Conservation (phyloP, 2,888 invertebrate genomes). For the Incurvaria masculella region DNA sequence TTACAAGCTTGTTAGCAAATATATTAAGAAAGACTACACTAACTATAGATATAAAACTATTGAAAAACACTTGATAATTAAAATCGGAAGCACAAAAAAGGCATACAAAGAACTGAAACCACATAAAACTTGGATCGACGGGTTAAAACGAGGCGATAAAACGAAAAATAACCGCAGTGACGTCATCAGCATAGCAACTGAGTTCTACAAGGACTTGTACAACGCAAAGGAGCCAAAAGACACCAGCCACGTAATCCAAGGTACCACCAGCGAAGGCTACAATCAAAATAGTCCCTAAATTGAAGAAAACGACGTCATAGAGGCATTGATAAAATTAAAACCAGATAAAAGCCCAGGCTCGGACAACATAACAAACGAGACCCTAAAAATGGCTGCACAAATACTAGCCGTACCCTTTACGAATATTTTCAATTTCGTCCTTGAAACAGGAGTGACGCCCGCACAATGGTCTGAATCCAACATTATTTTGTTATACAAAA, state of each 20-base stretch:
- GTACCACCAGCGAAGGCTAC: background rate
- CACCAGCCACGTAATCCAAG: slow-evolving; percentile 1
- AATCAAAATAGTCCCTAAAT: background rate
- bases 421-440: background rate
- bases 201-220: slow-evolving; percentile 10
- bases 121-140: slow-evolving; percentile 10
- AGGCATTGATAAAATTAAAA: slow-evolving; percentile 6
- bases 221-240: slow-evolving; percentile 5
- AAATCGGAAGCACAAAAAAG: slow-evolving; percentile 9
- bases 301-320: slow-evolving; percentile 1
- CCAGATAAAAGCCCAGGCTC: slow-evolving; percentile 7
- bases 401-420: background rate
- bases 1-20: slow-evolving; percentile 11
- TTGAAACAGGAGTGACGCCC: slow-evolving; percentile 4
- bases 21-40: slow-evolving; percentile 10
- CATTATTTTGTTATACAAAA: background rate
- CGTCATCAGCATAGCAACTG: slow-evolving; percentile 8
- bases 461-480: slow-evolving; percentile 6
- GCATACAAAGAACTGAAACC: slow-evolving; percentile 9
- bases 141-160: slow-evolving; percentile 3
- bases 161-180: slow-evolving; percentile 5
- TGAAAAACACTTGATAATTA: slow-evolving; percentile 5
- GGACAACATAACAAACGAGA: slow-evolving; percentile 6
- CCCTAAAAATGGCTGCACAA: background rate
- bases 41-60: slow-evolving; percentile 4